Percentiles rank a stretch among this genome's conserved stretches.
phyloP scores from a whole-genome alignment of 2,888 invertebrate species.

The Meliscaeva auricollis region DNA sequence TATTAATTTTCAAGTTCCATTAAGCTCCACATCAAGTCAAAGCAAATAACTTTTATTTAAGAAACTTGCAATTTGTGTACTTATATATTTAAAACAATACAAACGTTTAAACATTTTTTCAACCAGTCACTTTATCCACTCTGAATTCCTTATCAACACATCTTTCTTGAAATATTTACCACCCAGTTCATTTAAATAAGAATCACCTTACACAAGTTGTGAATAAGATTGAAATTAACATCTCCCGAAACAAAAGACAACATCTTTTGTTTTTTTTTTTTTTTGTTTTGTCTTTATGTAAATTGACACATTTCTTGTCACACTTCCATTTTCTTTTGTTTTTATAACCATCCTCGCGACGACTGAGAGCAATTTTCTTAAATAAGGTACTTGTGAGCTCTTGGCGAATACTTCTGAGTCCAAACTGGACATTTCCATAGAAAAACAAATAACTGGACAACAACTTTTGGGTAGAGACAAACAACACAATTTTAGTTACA shows the following conservation, averaged over 20 bases:
- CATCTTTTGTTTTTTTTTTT: neutral
- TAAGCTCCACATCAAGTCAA: too few species aligned
- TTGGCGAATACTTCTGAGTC: constrained; percentile 7
- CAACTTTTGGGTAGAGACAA: constrained; percentile 9
- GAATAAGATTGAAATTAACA: neutral
- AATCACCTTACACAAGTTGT: neutral
- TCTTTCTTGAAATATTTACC: neutral
- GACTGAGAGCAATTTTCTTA: neutral
- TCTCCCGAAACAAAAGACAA: neutral
- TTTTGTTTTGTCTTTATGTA: neutral
- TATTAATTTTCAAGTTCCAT: too few species aligned
- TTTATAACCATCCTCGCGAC: neutral
- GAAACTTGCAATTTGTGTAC: neutral
- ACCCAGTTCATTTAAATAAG: neutral
- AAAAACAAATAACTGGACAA: constrained; percentile 2
- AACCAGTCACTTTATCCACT: neutral
- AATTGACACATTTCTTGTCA: constrained; percentile 21
- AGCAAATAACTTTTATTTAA: too few species aligned
- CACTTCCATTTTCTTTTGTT: neutral
- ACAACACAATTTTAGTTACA: constrained; percentile 12
- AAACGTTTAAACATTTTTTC: neutral
- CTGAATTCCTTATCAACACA: constrained; percentile 5
- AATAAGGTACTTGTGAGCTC: constrained; percentile 8
- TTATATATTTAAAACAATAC: too few species aligned
- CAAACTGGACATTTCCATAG: neutral